Base-by-base conservation (phyloP, 2,113 vertebrate genomes). In the Ctenomys sociabilis region DNA sequence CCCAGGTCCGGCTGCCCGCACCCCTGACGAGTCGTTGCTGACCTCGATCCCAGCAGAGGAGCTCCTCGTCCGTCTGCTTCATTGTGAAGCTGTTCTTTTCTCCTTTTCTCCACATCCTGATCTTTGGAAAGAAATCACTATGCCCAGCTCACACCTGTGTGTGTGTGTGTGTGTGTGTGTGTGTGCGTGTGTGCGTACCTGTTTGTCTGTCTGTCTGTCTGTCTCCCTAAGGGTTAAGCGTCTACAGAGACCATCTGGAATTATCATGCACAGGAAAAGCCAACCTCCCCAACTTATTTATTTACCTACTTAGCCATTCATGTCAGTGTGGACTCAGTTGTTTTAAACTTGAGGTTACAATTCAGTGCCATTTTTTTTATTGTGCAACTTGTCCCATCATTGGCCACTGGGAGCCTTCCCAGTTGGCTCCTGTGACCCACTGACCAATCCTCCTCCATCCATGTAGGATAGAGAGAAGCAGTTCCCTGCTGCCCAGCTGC, bases 401-500 rank as follows among this genome's bases (percentile, higher is more conserved):
- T 43, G 14, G 82, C 16, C 82, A 30, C 17, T 30, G 82, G 37
- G 24, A 77, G 11, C 35, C 78, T 40, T 40, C n/a, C 66, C n/a
- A 12, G 8, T 49, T 52, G 37, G 35, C 4, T 75, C 9, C 61
- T 61, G 26, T 21, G 40, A 19, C 70, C 49, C 61, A 64, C 11
- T 17, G 9, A 75, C 66, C 11, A 19, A 9, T 17, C 3, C 43
- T 43, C 37, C 30, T 73, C 75, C 43, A 30, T 35, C 70, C 32
- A 2, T 14, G 11, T 10, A 49, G 54, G 37, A 1, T 0, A 35
- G 22, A 19, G 5, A 3, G 4, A 28, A 40, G 75, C 5, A 8
- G 7, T 2, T 37, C 49, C 28, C 59, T 68, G 40, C 32, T 70
- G 57, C 54, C 43, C 26, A 30, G n/a, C 73, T 24, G 32, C 22